Evolutionary conservation across 2,113 vertebrate species (phyloP).

Genomic region (Haemorhous mexicanus): DNA sequence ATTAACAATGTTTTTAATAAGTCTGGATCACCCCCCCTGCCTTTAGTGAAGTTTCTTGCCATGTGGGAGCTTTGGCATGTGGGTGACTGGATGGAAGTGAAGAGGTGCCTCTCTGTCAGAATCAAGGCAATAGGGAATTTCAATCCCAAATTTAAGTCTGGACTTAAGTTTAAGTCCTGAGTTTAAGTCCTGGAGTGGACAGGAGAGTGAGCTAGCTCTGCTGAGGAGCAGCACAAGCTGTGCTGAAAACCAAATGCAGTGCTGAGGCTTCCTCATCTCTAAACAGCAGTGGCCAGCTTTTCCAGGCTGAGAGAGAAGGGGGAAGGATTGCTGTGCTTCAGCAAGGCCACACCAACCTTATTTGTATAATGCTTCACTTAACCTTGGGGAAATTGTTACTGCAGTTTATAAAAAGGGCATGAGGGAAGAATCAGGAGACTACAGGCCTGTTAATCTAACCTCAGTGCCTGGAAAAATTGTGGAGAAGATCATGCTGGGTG

Average conservation of each 20-base stretch:
- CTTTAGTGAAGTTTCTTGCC: background rate
- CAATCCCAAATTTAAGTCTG: background rate
- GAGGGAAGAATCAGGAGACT: background rate
- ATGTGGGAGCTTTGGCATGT: background rate
- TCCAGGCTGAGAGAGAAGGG: background rate
- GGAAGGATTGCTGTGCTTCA: background rate
- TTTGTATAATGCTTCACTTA: background rate
- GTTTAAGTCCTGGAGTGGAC: background rate
- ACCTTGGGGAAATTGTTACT: background rate
- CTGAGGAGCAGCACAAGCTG: background rate
- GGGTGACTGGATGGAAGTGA: background rate
- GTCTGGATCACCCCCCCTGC: background rate
- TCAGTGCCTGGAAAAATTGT: background rate
- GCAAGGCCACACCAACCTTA: background rate
- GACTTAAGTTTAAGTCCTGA: background rate
- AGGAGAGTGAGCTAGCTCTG: background rate
- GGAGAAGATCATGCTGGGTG: background rate
- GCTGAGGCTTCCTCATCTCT: background rate
- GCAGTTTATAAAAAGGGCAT: background rate
- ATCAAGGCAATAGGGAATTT: background rate
- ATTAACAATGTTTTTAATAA: background rate
- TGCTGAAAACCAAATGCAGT: background rate
- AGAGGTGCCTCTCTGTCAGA: background rate
- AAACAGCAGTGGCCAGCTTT: background rate
- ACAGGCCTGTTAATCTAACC: background rate